phyloP scores from a whole-genome alignment of 2,888 invertebrate genomes.

The Formica aserva region DNA sequence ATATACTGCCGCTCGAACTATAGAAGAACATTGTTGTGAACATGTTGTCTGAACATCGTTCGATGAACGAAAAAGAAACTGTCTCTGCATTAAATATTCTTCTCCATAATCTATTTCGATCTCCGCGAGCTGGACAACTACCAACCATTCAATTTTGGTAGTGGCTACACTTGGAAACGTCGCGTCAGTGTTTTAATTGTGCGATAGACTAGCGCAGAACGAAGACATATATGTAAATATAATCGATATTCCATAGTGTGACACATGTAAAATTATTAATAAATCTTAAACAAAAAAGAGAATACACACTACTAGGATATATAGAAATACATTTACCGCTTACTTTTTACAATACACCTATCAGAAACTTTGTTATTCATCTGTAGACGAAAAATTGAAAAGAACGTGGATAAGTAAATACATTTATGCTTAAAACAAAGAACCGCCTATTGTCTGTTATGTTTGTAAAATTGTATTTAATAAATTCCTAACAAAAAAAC shows the following conservation, averaged over 20 bases:
- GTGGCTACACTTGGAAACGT: slow-evolving; percentile 49
- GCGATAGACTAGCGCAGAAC: slow-evolving; percentile 61
- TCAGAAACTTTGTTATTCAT: slow-evolving; percentile 65
- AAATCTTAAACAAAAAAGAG: slow-evolving; percentile 68
- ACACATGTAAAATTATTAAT: slow-evolving; percentile 80
- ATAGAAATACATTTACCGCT: slow-evolving; percentile 66
- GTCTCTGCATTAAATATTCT: slow-evolving; percentile 34
- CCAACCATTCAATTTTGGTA: slow-evolving; percentile 52
- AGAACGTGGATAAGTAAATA: slow-evolving; percentile 55
- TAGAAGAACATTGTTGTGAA: slow-evolving; percentile 12
- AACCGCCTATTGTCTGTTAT: slow-evolving; percentile 20
- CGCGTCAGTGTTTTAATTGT: slow-evolving; percentile 61
- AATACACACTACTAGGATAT: slow-evolving; percentile 58
- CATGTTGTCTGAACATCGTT: slow-evolving; percentile 14
- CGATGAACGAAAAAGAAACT: slow-evolving; percentile 51
- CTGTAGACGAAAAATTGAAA: slow-evolving; percentile 54
- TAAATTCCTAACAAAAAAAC: slow-evolving; percentile 3
- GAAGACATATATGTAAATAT: slow-evolving; percentile 78
- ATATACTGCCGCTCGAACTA: background rate
- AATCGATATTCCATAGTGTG: slow-evolving; percentile 77
- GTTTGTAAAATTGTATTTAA: background rate
- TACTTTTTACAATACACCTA: slow-evolving; percentile 68
- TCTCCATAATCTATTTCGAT: slow-evolving; percentile 48
- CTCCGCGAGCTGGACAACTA: slow-evolving; percentile 61
- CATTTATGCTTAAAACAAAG: slow-evolving; percentile 60